Evolutionary conservation across 2,113 vertebrate species (phyloP).

Genomic region (Lampris incognitus): DNA sequence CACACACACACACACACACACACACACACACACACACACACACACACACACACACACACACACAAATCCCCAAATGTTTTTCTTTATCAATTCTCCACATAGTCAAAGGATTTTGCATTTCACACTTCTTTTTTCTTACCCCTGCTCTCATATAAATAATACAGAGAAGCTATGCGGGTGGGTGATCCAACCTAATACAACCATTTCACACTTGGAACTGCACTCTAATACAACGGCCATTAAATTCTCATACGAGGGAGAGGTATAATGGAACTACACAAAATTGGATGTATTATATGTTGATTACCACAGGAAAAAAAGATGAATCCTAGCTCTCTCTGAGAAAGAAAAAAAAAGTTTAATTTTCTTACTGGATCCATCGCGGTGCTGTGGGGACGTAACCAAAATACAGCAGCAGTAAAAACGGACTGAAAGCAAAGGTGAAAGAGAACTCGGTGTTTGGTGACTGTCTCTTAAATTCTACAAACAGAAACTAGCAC

Average conservation of each 20-base stretch:
- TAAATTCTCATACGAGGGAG: neutral
- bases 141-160: neutral
- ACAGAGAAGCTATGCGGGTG: neutral
- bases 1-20: no score
- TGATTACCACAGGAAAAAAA: neutral
- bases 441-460: conserved; percentile 33
- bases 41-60: no score
- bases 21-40: no score
- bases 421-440: conserved; percentile 36
- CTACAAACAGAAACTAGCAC: neutral
- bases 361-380: conserved; percentile 17
- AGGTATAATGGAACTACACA: neutral
- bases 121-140: neutral
- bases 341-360: conserved; percentile 15
- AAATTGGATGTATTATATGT: neutral
- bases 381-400: conserved; percentile 22
- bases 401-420: conserved; percentile 33
- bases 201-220: neutral
- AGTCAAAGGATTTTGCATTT: neutral
- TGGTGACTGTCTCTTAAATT: conserved; percentile 40
- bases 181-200: neutral
- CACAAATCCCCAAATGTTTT: neutral
- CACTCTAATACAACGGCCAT: neutral
- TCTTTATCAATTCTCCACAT: neutral
- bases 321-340: neutral